phyloP scores from a whole-genome alignment of 1,140 invertebrate genomes.

The Wiebesia pumilae region DNA sequence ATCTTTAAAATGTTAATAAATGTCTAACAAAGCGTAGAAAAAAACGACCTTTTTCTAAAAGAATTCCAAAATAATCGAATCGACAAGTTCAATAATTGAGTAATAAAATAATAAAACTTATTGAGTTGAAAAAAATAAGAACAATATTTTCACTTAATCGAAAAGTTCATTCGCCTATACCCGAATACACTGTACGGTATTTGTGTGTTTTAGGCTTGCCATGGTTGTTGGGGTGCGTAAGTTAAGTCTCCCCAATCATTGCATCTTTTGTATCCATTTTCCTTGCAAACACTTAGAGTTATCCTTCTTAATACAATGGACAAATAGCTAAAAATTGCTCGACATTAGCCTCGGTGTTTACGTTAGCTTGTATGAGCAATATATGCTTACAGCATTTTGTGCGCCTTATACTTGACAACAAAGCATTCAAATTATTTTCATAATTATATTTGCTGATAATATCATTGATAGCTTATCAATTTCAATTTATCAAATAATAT shows the following conservation, averaged over 20 bases:
- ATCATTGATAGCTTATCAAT: no score
- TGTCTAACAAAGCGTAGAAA: no score
- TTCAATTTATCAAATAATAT: no score
- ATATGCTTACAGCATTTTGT: constrained; percentile 24
- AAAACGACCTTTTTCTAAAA: no score
- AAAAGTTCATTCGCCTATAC: neutral
- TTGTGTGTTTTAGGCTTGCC: neutral
- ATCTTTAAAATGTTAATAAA: no score
- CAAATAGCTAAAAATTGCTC: constrained; percentile 51
- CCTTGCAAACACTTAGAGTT: constrained; percentile 59
- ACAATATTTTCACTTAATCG: constrained; percentile 20
- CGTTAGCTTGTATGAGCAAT: neutral
- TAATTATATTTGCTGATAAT: neutral
- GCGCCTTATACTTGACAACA: neutral
- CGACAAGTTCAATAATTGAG: no score
- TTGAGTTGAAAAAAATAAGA: no score
- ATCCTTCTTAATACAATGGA: constrained; percentile 52
- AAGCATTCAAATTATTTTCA: neutral
- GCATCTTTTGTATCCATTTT: constrained; percentile 51
- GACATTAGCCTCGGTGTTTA: neutral
- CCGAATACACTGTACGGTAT: neutral
- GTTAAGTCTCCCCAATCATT: constrained; percentile 30
- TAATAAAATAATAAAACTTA: no score
- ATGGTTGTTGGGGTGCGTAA: constrained; percentile 51
- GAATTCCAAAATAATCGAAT: no score